phyloP scores from a whole-genome alignment of 2,113 vertebrate genomes.

The Seriola dumerili region DNA sequence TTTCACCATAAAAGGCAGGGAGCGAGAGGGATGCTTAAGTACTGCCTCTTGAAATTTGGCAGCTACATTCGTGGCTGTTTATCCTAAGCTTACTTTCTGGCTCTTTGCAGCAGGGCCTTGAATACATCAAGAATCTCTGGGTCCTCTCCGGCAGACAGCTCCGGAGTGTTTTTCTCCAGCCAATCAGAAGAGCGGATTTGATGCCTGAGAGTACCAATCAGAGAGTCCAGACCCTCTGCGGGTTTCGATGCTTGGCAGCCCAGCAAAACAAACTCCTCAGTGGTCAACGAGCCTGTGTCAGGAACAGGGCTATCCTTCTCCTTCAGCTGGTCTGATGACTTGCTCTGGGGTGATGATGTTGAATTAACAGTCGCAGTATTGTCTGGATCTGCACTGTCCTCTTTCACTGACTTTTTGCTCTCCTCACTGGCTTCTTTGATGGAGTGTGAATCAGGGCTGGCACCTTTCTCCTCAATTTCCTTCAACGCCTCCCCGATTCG shows the following conservation, averaged over 20 bases:
- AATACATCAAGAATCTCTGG: constrained; percentile 90
- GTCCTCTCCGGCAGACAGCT: constrained; percentile 87
- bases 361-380: constrained; percentile 67
- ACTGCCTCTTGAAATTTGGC: constrained; percentile 50
- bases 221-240: constrained; percentile 80
- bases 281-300: constrained; percentile 60
- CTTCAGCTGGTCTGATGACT: constrained; percentile 75
- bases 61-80: constrained; percentile 20
- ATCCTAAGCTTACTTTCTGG: constrained; percentile 77
- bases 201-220: constrained; percentile 86
- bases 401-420: constrained; percentile 64
- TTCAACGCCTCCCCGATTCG: constrained; percentile 88
- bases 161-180: constrained; percentile 88
- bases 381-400: constrained; percentile 72
- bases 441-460: constrained; percentile 46
- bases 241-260: constrained; percentile 77
- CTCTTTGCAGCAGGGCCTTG: constrained; percentile 87
- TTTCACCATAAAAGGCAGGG: constrained; percentile 16
- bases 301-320: constrained; percentile 72
- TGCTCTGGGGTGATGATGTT: constrained; percentile 66
- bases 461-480: constrained; percentile 73
- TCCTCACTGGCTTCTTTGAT: constrained; percentile 48
- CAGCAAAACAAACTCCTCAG: constrained; percentile 79
- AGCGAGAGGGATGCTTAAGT: constrained; percentile 13
- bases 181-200: constrained; percentile 89